Percentiles rank a stretch among this genome's conserved stretches.
Conservation (phyloP, 2,888 invertebrate genomes). For the Rhagonycha fulva region DNA sequence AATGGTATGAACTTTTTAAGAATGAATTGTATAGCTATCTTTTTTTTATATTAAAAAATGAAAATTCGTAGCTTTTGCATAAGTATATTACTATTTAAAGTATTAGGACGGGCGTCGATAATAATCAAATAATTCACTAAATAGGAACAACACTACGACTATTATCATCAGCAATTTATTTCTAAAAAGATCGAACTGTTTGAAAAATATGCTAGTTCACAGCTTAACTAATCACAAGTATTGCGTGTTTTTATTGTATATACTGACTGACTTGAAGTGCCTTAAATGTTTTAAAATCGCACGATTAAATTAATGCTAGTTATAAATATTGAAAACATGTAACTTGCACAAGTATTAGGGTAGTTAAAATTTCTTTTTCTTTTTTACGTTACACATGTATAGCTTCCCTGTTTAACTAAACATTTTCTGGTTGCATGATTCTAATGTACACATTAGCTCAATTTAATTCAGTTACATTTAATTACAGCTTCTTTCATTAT, state of each 20-base stretch:
- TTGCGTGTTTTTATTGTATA: not conserved
- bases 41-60: not conserved
- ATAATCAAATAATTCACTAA: not conserved
- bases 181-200: not conserved
- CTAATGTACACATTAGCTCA: not conserved
- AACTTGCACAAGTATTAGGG: not conserved
- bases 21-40: not conserved
- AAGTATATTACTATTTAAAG: not conserved
- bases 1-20: not conserved
- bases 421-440: not conserved
- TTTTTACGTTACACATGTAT: not conserved
- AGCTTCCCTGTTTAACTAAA: not conserved
- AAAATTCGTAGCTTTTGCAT: not conserved
- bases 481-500: not conserved
- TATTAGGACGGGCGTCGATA: not conserved
- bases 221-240: not conserved
- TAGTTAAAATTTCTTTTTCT: not conserved
- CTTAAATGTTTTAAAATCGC: not conserved
- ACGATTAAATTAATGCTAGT: no score
- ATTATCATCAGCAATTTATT: not conserved
- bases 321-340: not conserved
- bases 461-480: not conserved
- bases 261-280: not conserved
- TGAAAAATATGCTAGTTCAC: not conserved
- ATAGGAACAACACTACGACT: not conserved